Evolutionary conservation across 2,113 vertebrate genomes (phyloP).

Genomic region (Siniperca chuatsi): DNA sequence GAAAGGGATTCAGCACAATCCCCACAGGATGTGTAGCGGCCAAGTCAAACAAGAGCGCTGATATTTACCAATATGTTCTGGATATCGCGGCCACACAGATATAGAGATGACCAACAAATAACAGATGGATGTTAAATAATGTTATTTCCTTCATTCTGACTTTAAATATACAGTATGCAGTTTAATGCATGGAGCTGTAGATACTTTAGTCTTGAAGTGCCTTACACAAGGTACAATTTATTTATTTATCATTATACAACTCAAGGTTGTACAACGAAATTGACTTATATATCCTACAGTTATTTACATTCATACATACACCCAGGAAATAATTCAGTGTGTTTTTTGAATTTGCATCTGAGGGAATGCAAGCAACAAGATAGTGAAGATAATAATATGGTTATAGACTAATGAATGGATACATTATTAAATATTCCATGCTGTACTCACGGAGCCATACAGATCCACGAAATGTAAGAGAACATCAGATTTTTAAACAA

Average conservation of each 20-base stretch:
- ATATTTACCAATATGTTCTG: conserved; percentile 74
- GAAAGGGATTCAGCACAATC: conserved; percentile 70
- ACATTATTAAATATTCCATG: background rate
- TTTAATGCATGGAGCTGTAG: background rate
- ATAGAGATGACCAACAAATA: conserved; percentile 36
- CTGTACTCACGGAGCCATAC: background rate
- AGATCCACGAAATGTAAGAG: background rate
- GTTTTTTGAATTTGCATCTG: too few relatives aligned
- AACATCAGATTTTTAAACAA: conserved; percentile 1
- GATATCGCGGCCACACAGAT: conserved; percentile 51
- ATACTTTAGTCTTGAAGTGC: background rate
- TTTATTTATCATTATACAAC: too few relatives aligned
- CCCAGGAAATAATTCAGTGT: too few relatives aligned
- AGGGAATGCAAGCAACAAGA: too few relatives aligned
- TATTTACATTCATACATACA: too few relatives aligned
- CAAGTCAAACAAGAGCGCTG: conserved; percentile 75
- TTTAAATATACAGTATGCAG: background rate
- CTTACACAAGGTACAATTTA: too few relatives aligned
- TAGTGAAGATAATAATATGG: too few relatives aligned
- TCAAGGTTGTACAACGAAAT: too few relatives aligned
- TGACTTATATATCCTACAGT: too few relatives aligned
- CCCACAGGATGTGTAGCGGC: conserved; percentile 70
- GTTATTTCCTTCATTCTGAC: background rate
- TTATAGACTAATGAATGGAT: background rate
- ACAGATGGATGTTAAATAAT: conserved; percentile 19